phyloP scores from a whole-genome alignment of 2,888 invertebrate genomes.

The Dorcus hopei region DNA sequence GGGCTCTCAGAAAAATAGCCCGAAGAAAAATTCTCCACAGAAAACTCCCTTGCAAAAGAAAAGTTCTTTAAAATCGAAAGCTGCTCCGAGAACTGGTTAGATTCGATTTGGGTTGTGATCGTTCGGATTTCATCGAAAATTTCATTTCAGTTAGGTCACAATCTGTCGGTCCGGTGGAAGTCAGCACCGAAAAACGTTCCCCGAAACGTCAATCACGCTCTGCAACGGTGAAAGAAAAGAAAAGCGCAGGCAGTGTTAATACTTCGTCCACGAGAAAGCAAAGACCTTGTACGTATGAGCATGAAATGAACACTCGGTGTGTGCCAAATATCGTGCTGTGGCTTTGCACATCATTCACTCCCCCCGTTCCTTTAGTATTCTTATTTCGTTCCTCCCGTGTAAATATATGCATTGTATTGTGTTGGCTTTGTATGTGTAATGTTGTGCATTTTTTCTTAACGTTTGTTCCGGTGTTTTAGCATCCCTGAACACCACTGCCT shows the following conservation, averaged over 20 bases:
- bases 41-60: conserved; percentile 56
- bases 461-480: conserved; percentile 60
- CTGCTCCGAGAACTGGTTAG: conserved; percentile 51
- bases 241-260: conserved; percentile 61
- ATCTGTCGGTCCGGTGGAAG: conserved; percentile 64
- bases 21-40: conserved; percentile 58
- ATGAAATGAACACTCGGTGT: conserved; percentile 31
- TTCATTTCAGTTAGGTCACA: conserved; percentile 59
- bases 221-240: conserved; percentile 62
- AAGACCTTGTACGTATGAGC: conserved; percentile 64
- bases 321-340: conserved; percentile 50
- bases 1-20: conserved; percentile 48
- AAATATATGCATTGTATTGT: conserved; percentile 12
- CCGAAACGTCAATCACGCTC: conserved; percentile 75
- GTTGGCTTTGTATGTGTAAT: conserved; percentile 16
- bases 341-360: conserved; percentile 26
- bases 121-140: background rate
- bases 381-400: background rate
- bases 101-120: background rate
- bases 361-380: background rate
- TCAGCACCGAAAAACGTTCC: conserved; percentile 63
- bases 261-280: conserved; percentile 59
- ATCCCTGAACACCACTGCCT: conserved; percentile 70
- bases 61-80: conserved; percentile 56
- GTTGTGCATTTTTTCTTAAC: conserved; percentile 18